Evolutionary conservation across 2,797 vertebrate genomes (phyloP).

Genomic region (Myotis daubentonii): DNA sequence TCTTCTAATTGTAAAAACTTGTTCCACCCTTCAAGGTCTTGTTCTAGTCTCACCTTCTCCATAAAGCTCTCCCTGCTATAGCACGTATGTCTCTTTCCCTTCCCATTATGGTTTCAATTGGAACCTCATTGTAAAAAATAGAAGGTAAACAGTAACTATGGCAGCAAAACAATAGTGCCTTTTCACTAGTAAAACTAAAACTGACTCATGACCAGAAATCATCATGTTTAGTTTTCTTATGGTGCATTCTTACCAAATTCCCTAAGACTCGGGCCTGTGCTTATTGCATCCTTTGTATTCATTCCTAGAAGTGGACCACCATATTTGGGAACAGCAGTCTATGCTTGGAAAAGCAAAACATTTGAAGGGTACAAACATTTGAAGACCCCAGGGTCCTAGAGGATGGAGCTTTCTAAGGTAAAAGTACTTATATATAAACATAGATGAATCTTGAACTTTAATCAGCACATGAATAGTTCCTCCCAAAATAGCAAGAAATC

Average conservation of each 20-base stretch:
- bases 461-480: not conserved
- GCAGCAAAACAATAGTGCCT: not conserved
- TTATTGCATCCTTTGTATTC: slow-evolving; percentile 46
- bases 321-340: not conserved
- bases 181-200: not conserved
- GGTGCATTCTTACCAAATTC: not conserved
- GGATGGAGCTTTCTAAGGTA: slow-evolving; percentile 65
- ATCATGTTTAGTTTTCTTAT: not conserved
- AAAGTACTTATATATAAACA: not conserved
- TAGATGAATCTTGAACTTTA: not conserved
- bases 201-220: not conserved
- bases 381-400: slow-evolving; percentile 29
- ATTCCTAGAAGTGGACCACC: slow-evolving; percentile 5
- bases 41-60: not conserved
- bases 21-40: not conserved
- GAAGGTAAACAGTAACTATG: not conserved
- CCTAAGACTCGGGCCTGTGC: not conserved
- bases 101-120: not conserved
- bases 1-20: not conserved
- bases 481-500: not conserved
- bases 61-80: not conserved
- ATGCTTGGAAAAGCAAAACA: not conserved
- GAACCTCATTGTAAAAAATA: not conserved
- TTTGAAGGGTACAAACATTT: not conserved
- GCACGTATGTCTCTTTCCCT: not conserved